Evolutionary conservation across 2,113 vertebrate species (phyloP).

Genomic region (Myrmecobius fasciatus): DNA sequence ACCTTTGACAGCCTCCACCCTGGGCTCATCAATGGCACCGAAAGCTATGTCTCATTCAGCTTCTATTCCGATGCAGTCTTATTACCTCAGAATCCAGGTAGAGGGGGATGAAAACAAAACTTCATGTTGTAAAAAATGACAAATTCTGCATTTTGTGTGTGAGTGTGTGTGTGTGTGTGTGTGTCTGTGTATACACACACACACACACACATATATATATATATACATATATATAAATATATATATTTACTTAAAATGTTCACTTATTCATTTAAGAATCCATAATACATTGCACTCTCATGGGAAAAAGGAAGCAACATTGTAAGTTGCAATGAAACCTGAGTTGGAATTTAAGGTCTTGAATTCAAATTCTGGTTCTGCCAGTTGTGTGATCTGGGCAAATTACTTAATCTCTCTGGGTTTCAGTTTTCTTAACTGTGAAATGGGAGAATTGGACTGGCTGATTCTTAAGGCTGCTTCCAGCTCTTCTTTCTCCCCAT

Average conservation of each 20-base stretch:
- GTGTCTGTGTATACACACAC: too few relatives aligned
- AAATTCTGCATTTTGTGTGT: background rate
- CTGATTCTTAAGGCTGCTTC: background rate
- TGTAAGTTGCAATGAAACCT: background rate
- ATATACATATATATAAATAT: too few relatives aligned
- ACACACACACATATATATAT: too few relatives aligned
- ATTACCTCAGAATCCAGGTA: slow-evolving; percentile 86
- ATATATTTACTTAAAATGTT: background rate
- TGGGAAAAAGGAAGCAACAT: background rate
- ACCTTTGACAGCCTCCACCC: slow-evolving; percentile 7
- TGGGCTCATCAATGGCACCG: slow-evolving; percentile 54
- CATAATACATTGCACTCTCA: background rate
- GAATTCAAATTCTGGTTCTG: background rate
- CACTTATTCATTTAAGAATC: background rate
- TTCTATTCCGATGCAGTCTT: slow-evolving; percentile 67
- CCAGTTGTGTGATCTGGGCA: background rate
- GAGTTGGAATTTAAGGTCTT: background rate
- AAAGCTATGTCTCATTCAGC: slow-evolving; percentile 82
- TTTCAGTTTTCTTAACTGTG: background rate
- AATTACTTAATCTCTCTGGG: background rate
- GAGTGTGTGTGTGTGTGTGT: too few relatives aligned
- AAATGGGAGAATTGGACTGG: background rate
- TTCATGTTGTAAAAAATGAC: background rate
- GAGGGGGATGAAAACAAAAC: background rate
- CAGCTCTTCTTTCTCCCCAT: background rate